Evolutionary conservation across 1,140 invertebrate genomes (phyloP), one percentile per base, ranked within the genome.

Genomic region (Dicyema japonicum): DNA sequence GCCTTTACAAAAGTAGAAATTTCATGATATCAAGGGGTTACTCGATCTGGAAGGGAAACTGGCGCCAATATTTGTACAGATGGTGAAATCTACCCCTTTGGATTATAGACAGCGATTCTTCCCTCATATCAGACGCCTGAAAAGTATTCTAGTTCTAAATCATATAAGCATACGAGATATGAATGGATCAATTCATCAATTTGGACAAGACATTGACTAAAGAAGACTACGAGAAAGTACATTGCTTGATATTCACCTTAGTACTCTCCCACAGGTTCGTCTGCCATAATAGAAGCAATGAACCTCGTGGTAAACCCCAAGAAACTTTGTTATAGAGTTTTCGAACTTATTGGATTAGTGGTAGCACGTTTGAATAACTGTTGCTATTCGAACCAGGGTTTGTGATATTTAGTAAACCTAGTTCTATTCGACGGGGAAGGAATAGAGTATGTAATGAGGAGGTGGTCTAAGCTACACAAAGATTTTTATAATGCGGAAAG

Each of bases 381-480:
- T n/a, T n/a, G n/a, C n/a, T n/a, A n/a, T n/a, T n/a, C n/a, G n/a
- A n/a, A n/a, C n/a, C n/a, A n/a, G n/a, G n/a, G n/a, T n/a, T n/a
- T n/a, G n/a, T n/a, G n/a, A n/a, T n/a, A n/a, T n/a, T n/a, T n/a
- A n/a, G n/a, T n/a, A n/a, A n/a, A n/a, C n/a, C n/a, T n/a, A n/a
- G n/a, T n/a, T 16, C 51, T 94, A 13, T 97, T 94, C 48, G 75
- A 94, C 42, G 78, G 78, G 3, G 88, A 97, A 57, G 80, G 76
- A 0, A 94, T 82, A 85, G 88, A 97, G 41, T 50, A 94, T 19
- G 82, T 94, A 68, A 72, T 76, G 9, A 58, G 85, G 16, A 61
- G 88, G 19, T 97, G 88, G 88, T 69, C 72, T 5, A 97, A 97
- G 52, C 70, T 97, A 25, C 75, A 92, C 41, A 90, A 94, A 47